Conservation (phyloP, 2,888 invertebrate species). For the Agonum fuliginosum region DNA sequence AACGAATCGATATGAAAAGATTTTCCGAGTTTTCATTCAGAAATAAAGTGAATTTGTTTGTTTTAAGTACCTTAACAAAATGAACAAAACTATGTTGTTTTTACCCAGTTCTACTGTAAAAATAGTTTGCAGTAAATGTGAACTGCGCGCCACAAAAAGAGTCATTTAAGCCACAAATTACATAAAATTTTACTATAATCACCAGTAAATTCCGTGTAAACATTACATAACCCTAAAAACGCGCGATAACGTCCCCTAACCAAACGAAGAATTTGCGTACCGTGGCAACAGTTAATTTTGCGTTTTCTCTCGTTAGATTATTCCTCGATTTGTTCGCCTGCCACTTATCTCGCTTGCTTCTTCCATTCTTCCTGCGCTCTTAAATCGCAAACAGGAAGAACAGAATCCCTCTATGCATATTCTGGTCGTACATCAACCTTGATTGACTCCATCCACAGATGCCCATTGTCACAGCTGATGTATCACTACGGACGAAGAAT, state of each 20-base stretch:
- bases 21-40: too few species aligned
- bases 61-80: too few species aligned
- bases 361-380: not conserved
- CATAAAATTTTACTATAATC: not conserved
- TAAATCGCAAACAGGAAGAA: slow-evolving; percentile 12
- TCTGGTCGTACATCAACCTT: slow-evolving; percentile 37
- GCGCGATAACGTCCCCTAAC: too few species aligned
- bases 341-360: slow-evolving; percentile 18
- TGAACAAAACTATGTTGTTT: too few species aligned
- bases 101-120: too few species aligned
- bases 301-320: not conserved
- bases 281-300: not conserved
- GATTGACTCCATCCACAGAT: slow-evolving; percentile 23
- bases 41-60: too few species aligned
- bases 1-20: too few species aligned
- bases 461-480: slow-evolving; percentile 31
- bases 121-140: too few species aligned
- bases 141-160: too few species aligned
- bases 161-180: not conserved
- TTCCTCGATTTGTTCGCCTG: slow-evolving; percentile 20
- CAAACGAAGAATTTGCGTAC: not conserved
- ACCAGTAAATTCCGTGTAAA: not conserved
- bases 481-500: slow-evolving; percentile 41
- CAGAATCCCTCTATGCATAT: not conserved
- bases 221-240: not conserved